These are phyloP conservation scores for Misgurnus anguillicaudatus DNA, from an alignment of 2,113 vertebrate species.

Conservation along the genomic window DNA sequence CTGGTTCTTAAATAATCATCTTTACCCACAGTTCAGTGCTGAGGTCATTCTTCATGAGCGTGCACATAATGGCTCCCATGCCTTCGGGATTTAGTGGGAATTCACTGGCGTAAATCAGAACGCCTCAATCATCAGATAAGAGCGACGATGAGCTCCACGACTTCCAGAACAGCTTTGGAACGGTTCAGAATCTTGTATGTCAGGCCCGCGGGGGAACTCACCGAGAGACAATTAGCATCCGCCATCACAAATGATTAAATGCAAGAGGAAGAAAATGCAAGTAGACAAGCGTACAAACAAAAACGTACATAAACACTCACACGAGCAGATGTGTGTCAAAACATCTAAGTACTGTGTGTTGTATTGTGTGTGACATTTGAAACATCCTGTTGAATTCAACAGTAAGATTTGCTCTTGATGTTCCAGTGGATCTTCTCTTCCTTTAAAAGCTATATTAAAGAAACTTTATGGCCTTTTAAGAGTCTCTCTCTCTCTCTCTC, in stretches of 20 bases:
- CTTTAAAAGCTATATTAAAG: conserved; percentile 27
- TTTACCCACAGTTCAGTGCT: conserved; percentile 76
- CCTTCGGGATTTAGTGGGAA: conserved; percentile 71
- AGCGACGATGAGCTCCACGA: conserved; percentile 69
- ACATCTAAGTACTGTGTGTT: background rate
- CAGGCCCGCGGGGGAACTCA: conserved; percentile 55
- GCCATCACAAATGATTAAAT: background rate
- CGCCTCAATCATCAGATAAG: conserved; percentile 72
- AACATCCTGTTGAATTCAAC: conserved; percentile 4
- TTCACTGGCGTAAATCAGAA: conserved; percentile 71
- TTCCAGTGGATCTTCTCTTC: background rate
- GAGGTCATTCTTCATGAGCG: conserved; percentile 79
- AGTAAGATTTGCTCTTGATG: background rate
- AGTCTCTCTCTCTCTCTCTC: background rate
- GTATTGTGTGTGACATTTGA: background rate
- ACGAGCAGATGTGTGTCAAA: background rate
- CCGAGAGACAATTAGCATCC: background rate
- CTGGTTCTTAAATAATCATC: conserved; percentile 79
- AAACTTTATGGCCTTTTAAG: conserved; percentile 7
- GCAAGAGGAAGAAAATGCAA: background rate
- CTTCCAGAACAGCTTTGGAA: conserved; percentile 67
- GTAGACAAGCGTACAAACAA: background rate
- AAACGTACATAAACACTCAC: background rate
- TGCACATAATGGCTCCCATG: conserved; percentile 80
- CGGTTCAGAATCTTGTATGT: conserved; percentile 67